Base-by-base conservation (phyloP, 1,140 invertebrate species). In the Bombus confusus region DNA sequence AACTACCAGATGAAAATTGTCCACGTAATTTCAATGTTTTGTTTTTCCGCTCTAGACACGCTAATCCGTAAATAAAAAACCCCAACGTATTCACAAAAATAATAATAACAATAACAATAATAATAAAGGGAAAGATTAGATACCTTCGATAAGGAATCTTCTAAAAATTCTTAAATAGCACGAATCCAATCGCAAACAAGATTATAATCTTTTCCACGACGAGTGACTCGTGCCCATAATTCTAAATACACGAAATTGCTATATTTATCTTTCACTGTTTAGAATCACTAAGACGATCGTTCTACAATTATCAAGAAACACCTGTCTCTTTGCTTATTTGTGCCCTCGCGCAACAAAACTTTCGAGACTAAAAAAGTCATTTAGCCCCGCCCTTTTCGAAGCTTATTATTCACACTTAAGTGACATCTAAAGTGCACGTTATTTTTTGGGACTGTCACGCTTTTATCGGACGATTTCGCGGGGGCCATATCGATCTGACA, bases 401-500 rank as follows among this genome's bases (percentile, higher is more conserved):
- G n/a, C 52, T 80, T 71, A 68, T 79, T 78, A 62, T 22, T 64
- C n/a, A 15, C n/a, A 18, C 31, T 62, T 43, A 83, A 83, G 59
- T 47, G 72, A 83, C 72, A 57, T 47, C n/a, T 47, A 83, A 83
- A 76, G 82, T 52, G 74, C 82, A 69, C 31, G 3, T 31, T 68
- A 62, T 52, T 64, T 47, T 64, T 75, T 6, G 28, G 3, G 9
- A 57, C 76, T 73, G 83, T 85, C 82, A 76, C 43, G 72, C 80
- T 82, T 74, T 84, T 88, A 86, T 89, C 81, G 22, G 31, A 39
- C 57, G 73, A 47, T 87, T 77, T 62, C 28, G 15, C 86, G 52
- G 86, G 66, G 64, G 62, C 22, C 66, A 37, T 84, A 84, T 90
- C 86, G 87, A 86, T 79, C 43, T 85, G 89, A 90, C 83, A 79